Conservation (phyloP, 2,797 vertebrate genomes). For the Staurois parvus region DNA sequence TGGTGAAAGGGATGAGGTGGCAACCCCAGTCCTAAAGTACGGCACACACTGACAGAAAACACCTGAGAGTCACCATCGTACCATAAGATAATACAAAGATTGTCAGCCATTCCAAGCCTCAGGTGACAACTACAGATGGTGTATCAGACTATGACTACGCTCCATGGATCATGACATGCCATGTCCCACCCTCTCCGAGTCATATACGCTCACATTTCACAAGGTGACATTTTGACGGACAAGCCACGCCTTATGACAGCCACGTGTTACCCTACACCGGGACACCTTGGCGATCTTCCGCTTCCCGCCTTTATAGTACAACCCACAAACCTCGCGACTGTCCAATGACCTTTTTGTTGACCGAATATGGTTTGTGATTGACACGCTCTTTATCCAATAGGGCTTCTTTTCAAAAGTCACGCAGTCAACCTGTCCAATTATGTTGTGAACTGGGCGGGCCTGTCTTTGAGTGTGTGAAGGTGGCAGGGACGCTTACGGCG, state of each 20-base stretch:
- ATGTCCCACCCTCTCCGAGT: background rate
- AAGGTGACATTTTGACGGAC: background rate
- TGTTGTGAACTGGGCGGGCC: background rate
- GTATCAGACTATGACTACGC: too few relatives aligned
- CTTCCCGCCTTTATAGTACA: constrained; percentile 25
- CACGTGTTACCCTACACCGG: constrained; percentile 2
- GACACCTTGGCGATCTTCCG: constrained; percentile 28
- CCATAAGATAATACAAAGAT: too few relatives aligned
- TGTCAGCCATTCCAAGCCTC: too few relatives aligned
- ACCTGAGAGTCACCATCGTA: too few relatives aligned
- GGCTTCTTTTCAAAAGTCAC: background rate
- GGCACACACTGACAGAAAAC: too few relatives aligned
- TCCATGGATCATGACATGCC: background rate
- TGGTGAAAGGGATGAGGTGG: too few relatives aligned
- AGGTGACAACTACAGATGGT: too few relatives aligned
- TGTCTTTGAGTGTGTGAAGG: background rate
- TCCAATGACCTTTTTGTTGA: constrained; percentile 28
- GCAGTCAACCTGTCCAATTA: background rate
- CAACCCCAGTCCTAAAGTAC: too few relatives aligned
- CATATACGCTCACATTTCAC: too few relatives aligned
- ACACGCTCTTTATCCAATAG: constrained; percentile 5
- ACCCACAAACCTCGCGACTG: background rate
- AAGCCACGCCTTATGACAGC: background rate
- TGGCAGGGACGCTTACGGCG: background rate
- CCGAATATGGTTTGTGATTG: constrained; percentile 26